phyloP scores from a whole-genome alignment of 2,888 invertebrate species.

The Polylopha cassiicola region DNA sequence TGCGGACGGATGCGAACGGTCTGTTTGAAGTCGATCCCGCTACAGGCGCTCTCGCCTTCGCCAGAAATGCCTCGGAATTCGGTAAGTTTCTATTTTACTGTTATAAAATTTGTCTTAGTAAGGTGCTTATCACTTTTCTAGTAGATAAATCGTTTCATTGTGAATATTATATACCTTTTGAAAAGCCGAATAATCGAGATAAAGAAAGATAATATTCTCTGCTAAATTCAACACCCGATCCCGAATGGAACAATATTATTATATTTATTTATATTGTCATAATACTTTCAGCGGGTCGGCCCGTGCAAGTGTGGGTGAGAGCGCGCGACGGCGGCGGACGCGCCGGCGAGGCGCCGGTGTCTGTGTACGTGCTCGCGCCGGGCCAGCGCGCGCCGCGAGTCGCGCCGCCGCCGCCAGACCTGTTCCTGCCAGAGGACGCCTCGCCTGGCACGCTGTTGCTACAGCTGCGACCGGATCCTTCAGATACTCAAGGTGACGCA shows the following conservation, averaged over 20 bases:
- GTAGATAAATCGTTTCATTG: no score
- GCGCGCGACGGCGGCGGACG: constrained; percentile 91
- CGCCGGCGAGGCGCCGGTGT: constrained; percentile 89
- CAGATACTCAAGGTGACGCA: constrained; percentile 11
- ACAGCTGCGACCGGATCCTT: constrained; percentile 37
- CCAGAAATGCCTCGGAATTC: constrained; percentile 77
- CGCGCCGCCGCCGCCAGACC: constrained; percentile 83
- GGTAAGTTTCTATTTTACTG: constrained; percentile 36
- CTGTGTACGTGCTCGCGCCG: constrained; percentile 85
- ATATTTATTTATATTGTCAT: no score
- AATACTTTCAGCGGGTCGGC: constrained; percentile 80
- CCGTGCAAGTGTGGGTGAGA: constrained; percentile 92
- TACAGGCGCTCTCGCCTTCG: constrained; percentile 84
- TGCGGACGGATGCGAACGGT: constrained; percentile 74
- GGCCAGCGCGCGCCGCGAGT: constrained; percentile 84
- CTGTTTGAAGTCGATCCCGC: constrained; percentile 85
- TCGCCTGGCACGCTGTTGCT: constrained; percentile 65
- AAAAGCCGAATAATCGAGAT: no score
- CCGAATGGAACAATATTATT: no score
- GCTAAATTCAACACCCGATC: no score
- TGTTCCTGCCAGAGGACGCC: constrained; percentile 87
- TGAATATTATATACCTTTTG: no score
- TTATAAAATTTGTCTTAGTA: not conserved
- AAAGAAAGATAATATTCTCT: no score
- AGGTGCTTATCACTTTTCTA: not conserved